Conservation (phyloP, 2,797 vertebrate genomes). For the Scleropages formosus region DNA sequence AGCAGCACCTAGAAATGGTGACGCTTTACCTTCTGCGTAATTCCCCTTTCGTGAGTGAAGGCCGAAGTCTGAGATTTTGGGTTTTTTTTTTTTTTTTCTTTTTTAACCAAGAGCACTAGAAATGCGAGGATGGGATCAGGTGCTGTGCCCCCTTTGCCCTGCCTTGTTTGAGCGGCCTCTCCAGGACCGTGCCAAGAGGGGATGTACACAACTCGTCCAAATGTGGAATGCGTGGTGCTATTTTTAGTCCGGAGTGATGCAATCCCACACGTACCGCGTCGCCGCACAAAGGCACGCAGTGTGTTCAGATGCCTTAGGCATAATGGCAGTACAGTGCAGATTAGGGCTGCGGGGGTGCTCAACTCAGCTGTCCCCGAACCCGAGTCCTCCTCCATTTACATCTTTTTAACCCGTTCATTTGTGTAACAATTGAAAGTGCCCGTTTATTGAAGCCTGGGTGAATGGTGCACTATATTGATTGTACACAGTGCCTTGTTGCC, state of each 20-base stretch:
- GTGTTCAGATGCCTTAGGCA: slow-evolving; percentile 39
- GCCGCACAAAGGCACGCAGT: slow-evolving; percentile 40
- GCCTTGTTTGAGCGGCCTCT: background rate
- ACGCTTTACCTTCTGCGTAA: too few relatives aligned
- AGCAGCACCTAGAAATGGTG: too few relatives aligned
- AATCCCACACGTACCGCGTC: slow-evolving; percentile 39
- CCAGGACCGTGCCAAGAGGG: background rate
- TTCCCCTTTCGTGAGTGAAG: too few relatives aligned
- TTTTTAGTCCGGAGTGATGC: slow-evolving; percentile 56
- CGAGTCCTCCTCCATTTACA: background rate
- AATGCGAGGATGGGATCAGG: slow-evolving; percentile 1
- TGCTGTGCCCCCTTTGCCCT: background rate
- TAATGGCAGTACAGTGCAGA: background rate
- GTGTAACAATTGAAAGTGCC: too few relatives aligned
- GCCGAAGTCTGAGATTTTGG: too few relatives aligned
- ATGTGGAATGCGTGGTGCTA: slow-evolving; percentile 50
- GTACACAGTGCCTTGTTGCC: too few relatives aligned
- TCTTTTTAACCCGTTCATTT: background rate
- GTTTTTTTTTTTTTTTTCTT: background rate
- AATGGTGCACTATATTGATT: too few relatives aligned
- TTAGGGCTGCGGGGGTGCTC: background rate
- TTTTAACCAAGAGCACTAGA: slow-evolving; percentile 2
- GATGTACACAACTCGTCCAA: slow-evolving; percentile 8
- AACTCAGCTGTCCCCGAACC: background rate
- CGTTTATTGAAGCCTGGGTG: too few relatives aligned